Percentiles rank a stretch among this genome's conserved stretches.
phyloP scores from a whole-genome alignment of 2,888 invertebrate genomes.

The Lasioglossum morio region DNA sequence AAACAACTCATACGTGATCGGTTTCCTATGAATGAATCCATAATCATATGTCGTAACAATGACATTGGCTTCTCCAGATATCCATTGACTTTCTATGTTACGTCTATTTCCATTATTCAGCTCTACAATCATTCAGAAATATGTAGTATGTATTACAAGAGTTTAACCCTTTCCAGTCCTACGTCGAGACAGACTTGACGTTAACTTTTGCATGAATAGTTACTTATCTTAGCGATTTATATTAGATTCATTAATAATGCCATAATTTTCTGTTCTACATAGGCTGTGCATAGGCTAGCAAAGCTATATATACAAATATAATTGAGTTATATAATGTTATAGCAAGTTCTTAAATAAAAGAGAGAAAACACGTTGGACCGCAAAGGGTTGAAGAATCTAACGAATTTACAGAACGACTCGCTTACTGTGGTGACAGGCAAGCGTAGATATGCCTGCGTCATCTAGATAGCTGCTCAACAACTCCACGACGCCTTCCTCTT shows the following conservation, averaged over 20 bases:
- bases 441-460: constrained; percentile 15
- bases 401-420: neutral
- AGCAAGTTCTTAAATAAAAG: too few relatives aligned
- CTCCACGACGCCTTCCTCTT: neutral
- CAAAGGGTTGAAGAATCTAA: neutral
- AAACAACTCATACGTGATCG: constrained; percentile 25
- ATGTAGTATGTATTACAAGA: neutral
- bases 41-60: constrained; percentile 39
- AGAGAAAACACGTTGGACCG: too few relatives aligned
- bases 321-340: too few relatives aligned
- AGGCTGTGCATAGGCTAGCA: too few relatives aligned
- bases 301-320: too few relatives aligned
- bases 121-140: constrained; percentile 8
- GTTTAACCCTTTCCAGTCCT: neutral
- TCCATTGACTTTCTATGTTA: constrained; percentile 33
- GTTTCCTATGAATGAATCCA: constrained; percentile 37
- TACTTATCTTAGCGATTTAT: too few relatives aligned
- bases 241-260: too few relatives aligned
- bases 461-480: constrained; percentile 10
- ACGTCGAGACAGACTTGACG: too few relatives aligned
- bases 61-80: constrained; percentile 11
- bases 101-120: neutral
- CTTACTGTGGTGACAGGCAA: constrained; percentile 41
- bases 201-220: too few relatives aligned
- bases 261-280: too few relatives aligned